Conservation (phyloP, 2,888 invertebrate species). For the Epicampocera succincta region DNA sequence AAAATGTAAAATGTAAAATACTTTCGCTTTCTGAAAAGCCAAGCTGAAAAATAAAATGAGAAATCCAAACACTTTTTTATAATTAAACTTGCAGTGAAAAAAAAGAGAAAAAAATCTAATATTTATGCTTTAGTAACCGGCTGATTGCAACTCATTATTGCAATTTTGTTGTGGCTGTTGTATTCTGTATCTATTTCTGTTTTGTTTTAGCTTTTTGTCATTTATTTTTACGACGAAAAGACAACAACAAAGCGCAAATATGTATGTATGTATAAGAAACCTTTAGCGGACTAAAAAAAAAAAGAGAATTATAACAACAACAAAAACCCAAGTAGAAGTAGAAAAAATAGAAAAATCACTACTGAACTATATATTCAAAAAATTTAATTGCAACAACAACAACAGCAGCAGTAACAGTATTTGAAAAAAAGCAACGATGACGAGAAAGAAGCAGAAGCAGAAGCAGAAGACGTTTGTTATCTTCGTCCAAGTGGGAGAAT, state of each 20-base stretch:
- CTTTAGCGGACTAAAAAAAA: slow-evolving; percentile 29
- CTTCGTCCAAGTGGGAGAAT: slow-evolving; percentile 21
- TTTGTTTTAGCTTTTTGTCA: slow-evolving; percentile 14
- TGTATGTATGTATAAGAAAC: slow-evolving; percentile 6
- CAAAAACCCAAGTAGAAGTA: neutral
- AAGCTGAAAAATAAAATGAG: slow-evolving; percentile 4
- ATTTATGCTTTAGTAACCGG: slow-evolving; percentile 60
- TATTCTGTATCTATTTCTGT: slow-evolving; percentile 5
- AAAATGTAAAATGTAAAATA: slow-evolving; percentile 33
- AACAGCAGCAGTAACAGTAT: slow-evolving; percentile 7
- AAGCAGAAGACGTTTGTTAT: slow-evolving; percentile 41
- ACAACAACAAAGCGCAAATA: neutral
- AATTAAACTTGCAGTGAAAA: slow-evolving; percentile 21
- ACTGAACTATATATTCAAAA: slow-evolving; percentile 46
- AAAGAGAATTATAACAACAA: too few species aligned
- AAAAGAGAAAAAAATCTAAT: slow-evolving; percentile 11
- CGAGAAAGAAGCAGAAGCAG: slow-evolving; percentile 12
- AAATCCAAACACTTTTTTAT: slow-evolving; percentile 12
- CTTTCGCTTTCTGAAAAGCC: slow-evolving; percentile 53
- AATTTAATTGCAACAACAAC: slow-evolving; percentile 20
- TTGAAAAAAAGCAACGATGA: neutral
- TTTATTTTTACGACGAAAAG: slow-evolving; percentile 8
- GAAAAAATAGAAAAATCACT: slow-evolving; percentile 43
- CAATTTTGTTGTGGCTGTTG: slow-evolving; percentile 25
- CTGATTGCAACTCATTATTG: slow-evolving; percentile 51